Conservation (phyloP, 2,797 vertebrate species). For the Gadopsis bispinosus region DNA sequence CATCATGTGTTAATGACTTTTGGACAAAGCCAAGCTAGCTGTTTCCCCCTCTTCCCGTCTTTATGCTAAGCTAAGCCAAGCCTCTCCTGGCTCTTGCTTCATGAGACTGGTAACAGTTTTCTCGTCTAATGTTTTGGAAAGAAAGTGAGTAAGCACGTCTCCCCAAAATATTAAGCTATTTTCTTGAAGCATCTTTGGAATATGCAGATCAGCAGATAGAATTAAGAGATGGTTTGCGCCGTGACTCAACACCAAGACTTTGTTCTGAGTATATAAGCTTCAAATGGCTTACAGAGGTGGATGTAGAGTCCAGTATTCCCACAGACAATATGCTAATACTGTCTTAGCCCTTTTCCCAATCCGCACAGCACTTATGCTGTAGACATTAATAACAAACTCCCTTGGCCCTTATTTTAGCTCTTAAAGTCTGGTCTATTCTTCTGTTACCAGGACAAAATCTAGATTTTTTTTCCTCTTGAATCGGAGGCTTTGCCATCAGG, state of each 20-base stretch:
- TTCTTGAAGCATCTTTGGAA: neutral
- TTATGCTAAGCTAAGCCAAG: constrained; percentile 2
- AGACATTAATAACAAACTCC: constrained; percentile 44
- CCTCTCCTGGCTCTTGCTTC: neutral
- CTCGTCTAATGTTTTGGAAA: neutral
- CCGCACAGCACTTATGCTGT: constrained; percentile 27
- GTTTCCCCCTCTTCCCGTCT: neutral
- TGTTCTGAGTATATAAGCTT: neutral
- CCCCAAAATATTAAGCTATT: neutral
- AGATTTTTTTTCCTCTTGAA: constrained; percentile 37
- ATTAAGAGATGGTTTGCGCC: neutral
- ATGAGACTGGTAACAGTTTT: neutral
- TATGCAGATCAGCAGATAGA: neutral
- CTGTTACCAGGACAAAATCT: constrained; percentile 57
- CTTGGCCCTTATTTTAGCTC: constrained; percentile 45
- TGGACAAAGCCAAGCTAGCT: neutral
- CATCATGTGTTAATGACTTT: neutral
- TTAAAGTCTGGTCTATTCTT: constrained; percentile 42
- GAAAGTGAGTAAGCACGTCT: too few relatives aligned
- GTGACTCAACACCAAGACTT: neutral
- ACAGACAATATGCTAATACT: constrained; percentile 12
- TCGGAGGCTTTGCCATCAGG: constrained; percentile 30
- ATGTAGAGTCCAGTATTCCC: constrained; percentile 1
- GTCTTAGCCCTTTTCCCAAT: constrained; percentile 27
- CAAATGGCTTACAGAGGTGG: constrained; percentile 16